A percentile compares a stretch with the other conserved stretches of the same genome.
Evolutionary conservation across 2,797 vertebrate species (phyloP).

Genomic region (Tragopan temminckii): DNA sequence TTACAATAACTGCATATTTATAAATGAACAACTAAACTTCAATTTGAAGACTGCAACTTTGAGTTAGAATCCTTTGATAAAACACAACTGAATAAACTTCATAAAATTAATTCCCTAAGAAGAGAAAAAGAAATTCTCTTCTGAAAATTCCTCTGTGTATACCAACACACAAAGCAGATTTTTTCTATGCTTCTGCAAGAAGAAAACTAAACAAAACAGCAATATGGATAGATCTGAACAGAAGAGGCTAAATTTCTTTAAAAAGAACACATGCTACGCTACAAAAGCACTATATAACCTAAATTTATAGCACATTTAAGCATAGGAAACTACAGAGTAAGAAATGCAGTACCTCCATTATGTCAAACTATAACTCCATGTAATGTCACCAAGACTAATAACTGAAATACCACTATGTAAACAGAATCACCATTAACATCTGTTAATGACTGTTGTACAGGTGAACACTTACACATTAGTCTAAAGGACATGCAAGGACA

Average conservation of each 20-base stretch:
- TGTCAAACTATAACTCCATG: background rate
- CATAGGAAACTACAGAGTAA: accelerated
- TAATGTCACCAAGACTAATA: background rate
- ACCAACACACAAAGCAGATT: conserved; percentile 50
- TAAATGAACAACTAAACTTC: conserved; percentile 62
- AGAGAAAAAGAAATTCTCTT: conserved; percentile 51
- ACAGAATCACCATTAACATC: conserved; percentile 5
- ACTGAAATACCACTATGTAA: background rate
- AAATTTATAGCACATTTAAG: background rate
- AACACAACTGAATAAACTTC: conserved; percentile 74
- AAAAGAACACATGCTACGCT: conserved; percentile 16
- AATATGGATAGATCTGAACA: conserved; percentile 37
- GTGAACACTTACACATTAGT: background rate
- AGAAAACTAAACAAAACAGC: conserved; percentile 56
- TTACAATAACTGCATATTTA: conserved; percentile 71
- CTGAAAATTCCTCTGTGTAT: conserved; percentile 64
- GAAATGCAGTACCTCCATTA: background rate
- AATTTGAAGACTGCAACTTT: conserved; percentile 67
- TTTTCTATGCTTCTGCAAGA: conserved; percentile 30
- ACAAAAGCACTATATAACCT: background rate
- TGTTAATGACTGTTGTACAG: background rate
- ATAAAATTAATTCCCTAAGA: conserved; percentile 71
- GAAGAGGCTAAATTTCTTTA: conserved; percentile 8
- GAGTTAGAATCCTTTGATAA: conserved; percentile 73
- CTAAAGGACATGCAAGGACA: background rate